Evolutionary conservation across 2,888 invertebrate species (phyloP), one percentile per base, ranked within the genome.

Genomic region (Ferdinandea cuprea): DNA sequence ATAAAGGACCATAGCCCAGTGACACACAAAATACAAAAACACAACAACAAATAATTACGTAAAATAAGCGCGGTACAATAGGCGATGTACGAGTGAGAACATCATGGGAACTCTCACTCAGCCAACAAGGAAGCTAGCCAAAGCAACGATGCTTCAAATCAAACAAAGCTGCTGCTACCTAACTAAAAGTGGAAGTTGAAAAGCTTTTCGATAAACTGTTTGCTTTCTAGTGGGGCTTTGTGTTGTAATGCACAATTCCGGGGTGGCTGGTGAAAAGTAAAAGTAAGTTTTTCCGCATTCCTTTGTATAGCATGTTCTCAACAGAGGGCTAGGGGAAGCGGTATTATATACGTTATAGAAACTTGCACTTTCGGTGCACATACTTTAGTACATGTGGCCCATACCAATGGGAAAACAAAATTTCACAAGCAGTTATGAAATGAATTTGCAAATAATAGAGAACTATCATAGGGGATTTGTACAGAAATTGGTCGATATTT

Each of bases 131-230:
- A 65, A 48, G 48, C 19, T 44, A 65, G 37, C 25, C 8, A 54
- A 52, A 52, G 63, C 17, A 63, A 73, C 48, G n/a, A 40, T 15
- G 25, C 48, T 58, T 74, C 17, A 58, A 66, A 35, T 35, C 35
- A 48, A 50, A 13, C 42, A 42, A 19, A 46, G 7, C 15, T 32
- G 30, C 28, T 11, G 37, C 42, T 6, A 19, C 8, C 48, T 1
- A 58, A 58, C 30, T 42, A 21, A 58, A 74, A 74, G 42, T 19
- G 25, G 50, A 58, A 66, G 48, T 50, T 74, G 40, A 58, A 74
- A 58, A 74, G 74, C 74, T 74, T 66, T 74, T 28, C 74, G 42
- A 74, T 74, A 44, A 48, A 56, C 30, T 37, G 58, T 35, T 74
- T 46, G 48, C 9, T 54, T 56, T 30, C 48, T 54, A 44, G 44